phyloP scores from a whole-genome alignment of 2,888 invertebrate genomes.

The Periphyllus acericola region DNA sequence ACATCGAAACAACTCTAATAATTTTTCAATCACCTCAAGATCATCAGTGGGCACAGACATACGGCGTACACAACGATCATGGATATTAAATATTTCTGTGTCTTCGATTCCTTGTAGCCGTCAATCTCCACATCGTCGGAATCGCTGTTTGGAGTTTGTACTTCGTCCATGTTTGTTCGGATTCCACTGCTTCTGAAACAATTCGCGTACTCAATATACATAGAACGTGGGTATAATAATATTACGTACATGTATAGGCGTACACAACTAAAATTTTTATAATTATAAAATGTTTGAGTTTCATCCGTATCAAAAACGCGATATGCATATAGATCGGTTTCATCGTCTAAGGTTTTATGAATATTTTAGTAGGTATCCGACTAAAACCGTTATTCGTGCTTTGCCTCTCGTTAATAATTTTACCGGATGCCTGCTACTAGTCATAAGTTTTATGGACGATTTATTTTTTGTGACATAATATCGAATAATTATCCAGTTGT shows the following conservation, averaged over 20 bases:
- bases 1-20: too few relatives aligned
- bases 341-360: background rate
- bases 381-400: too few relatives aligned
- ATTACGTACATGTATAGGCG: background rate
- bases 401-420: too few relatives aligned
- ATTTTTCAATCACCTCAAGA: conserved; percentile 66
- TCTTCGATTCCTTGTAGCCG: conserved; percentile 73
- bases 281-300: background rate
- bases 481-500: too few relatives aligned
- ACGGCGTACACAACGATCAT: conserved; percentile 76
- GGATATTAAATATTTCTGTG: conserved; percentile 75
- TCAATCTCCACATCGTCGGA: conserved; percentile 71
- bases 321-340: background rate
- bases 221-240: too few relatives aligned
- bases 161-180: conserved; percentile 12
- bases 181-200: conserved; percentile 19
- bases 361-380: background rate
- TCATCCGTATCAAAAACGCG: background rate
- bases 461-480: too few relatives aligned
- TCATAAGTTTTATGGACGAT: too few relatives aligned
- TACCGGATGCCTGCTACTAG: too few relatives aligned
- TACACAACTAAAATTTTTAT: background rate
- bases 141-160: conserved; percentile 46
- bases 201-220: background rate
- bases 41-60: conserved; percentile 76